phyloP scores from a whole-genome alignment of 1,140 invertebrate genomes.

The Drosophila lacteicornis region DNA sequence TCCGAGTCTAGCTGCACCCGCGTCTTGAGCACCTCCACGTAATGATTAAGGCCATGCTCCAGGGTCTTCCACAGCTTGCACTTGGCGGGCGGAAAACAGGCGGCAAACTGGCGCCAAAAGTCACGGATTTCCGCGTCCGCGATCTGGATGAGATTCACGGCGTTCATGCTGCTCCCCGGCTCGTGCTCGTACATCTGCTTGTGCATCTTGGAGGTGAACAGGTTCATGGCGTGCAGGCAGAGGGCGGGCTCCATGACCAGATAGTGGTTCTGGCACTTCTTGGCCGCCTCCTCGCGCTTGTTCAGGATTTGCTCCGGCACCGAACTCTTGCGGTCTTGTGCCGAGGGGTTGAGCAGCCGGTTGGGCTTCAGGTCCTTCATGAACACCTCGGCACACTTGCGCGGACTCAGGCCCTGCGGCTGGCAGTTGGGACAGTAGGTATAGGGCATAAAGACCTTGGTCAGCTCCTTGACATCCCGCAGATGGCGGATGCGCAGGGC shows the following conservation, averaged over 20 bases:
- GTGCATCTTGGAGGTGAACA: slow-evolving; percentile 83
- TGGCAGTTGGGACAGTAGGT: slow-evolving; percentile 86
- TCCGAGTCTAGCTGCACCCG: slow-evolving; percentile 85
- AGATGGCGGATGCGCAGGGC: slow-evolving; percentile 86
- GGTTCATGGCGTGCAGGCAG: slow-evolving; percentile 84
- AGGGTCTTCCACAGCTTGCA: slow-evolving; percentile 86
- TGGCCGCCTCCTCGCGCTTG: neutral
- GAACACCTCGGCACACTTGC: slow-evolving; percentile 70
- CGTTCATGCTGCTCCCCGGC: slow-evolving; percentile 19
- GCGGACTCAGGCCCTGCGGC: slow-evolving; percentile 52
- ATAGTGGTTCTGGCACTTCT: slow-evolving; percentile 84
- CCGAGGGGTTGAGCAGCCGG: neutral
- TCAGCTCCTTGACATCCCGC: slow-evolving; percentile 86
- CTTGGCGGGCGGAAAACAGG: slow-evolving; percentile 85
- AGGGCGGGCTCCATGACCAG: slow-evolving; percentile 86
- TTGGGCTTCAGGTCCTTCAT: slow-evolving; percentile 41
- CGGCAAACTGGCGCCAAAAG: slow-evolving; percentile 72
- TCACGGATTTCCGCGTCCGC: slow-evolving; percentile 40
- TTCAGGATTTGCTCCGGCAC: neutral
- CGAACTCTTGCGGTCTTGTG: neutral
- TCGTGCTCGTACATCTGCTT: slow-evolving; percentile 58
- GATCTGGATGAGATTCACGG: slow-evolving; percentile 58
- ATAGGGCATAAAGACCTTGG: slow-evolving; percentile 87
- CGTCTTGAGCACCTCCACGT: slow-evolving; percentile 86
- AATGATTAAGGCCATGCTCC: slow-evolving; percentile 86